Evolutionary conservation across 2,888 invertebrate species (phyloP).

Genomic region (Calameuta idolon): DNA sequence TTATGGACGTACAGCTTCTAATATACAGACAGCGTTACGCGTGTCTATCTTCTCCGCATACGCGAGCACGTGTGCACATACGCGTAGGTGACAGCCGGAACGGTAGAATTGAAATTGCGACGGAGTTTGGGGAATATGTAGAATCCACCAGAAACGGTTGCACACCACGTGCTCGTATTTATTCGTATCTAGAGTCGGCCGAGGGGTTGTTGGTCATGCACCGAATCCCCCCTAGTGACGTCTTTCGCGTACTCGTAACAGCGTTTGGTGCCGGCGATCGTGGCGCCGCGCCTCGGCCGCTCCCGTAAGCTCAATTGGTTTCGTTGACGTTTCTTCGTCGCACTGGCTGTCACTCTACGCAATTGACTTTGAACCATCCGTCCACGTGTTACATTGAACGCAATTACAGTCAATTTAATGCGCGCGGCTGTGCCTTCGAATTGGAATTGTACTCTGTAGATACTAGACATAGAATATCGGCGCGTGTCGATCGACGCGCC

Average conservation of each 20-base stretch:
- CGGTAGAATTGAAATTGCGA: not conserved
- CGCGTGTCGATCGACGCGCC: conserved; percentile 32
- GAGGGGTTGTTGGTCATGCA: not conserved
- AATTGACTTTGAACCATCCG: conserved; percentile 64
- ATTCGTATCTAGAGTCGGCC: not conserved
- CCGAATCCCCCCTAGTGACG: not conserved
- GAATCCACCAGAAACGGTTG: not conserved
- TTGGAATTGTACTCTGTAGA: conserved; percentile 29
- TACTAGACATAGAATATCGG: not conserved
- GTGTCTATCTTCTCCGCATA: not conserved
- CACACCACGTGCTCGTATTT: not conserved
- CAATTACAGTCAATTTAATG: conserved; percentile 64
- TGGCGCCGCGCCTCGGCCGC: not conserved
- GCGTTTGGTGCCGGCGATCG: not conserved
- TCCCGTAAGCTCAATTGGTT: conserved; percentile 32
- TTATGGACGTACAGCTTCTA: not conserved
- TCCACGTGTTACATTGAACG: conserved; percentile 63
- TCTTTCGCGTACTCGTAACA: conserved; percentile 16
- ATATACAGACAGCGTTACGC: not conserved
- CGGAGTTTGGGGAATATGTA: not conserved
- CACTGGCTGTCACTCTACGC: conserved; percentile 48
- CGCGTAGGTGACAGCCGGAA: not conserved
- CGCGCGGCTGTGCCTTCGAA: conserved; percentile 32
- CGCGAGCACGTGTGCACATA: not conserved
- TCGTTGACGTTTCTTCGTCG: conserved; percentile 39